phyloP scores from a whole-genome alignment of 64 coral and sea anemone species.

The Dendrophyllia cribrosa region DNA sequence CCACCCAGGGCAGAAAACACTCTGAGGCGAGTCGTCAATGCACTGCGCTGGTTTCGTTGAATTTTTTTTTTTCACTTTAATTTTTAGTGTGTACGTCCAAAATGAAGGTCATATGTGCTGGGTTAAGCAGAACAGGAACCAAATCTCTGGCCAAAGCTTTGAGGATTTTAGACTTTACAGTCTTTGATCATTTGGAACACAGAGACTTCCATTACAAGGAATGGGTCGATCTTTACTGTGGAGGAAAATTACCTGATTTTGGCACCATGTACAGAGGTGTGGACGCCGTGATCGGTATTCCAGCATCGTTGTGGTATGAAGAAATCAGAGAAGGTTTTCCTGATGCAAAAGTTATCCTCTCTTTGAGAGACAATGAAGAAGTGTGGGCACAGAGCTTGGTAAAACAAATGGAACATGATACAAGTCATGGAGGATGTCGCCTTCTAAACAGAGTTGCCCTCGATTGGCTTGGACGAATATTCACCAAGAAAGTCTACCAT shows the following conservation, averaged over 20 bases:
- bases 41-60: too few species aligned
- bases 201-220: neutral
- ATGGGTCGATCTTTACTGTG: conserved; percentile 9
- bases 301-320: conserved; percentile 21
- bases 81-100: too few species aligned
- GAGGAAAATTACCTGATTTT: conserved; percentile 22
- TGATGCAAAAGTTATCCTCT: conserved; percentile 35
- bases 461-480: neutral
- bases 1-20: too few species aligned
- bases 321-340: conserved; percentile 12
- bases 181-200: neutral
- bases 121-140: conserved; percentile 12
- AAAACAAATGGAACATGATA: neutral
- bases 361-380: conserved; percentile 23
- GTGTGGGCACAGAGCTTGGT: conserved; percentile 5
- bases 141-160: conserved; percentile 29
- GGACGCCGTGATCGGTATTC: conserved; percentile 23
- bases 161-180: neutral
- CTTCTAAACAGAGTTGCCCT: too few species aligned
- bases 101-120: neutral
- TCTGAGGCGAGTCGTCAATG: too few species aligned
- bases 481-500: neutral
- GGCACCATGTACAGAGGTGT: conserved; percentile 10
- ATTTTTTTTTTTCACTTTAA: too few species aligned
- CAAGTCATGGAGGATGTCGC: neutral